These are phyloP conservation scores for Megalopta genalis DNA, from an alignment of 1,140 invertebrate species.

Conservation along the genomic window DNA sequence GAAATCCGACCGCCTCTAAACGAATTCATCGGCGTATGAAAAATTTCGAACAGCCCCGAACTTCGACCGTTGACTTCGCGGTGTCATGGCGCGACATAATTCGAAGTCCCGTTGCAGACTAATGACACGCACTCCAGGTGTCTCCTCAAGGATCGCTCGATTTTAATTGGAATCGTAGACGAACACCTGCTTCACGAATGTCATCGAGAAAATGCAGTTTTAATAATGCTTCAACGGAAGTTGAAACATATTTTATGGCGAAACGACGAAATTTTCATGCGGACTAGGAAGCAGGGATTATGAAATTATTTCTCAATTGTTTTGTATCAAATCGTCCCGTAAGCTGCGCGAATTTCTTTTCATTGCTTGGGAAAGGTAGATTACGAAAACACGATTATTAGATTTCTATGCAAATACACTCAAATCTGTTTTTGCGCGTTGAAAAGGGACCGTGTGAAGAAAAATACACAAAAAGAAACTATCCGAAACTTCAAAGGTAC, in stretches of 20 bases:
- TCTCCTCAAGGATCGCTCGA: slow-evolving; percentile 11
- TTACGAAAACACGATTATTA: too few species aligned
- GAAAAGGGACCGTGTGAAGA: too few species aligned
- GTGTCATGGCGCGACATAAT: not conserved
- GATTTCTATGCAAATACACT: too few species aligned
- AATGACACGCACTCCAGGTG: slow-evolving; percentile 6
- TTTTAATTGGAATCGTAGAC: slow-evolving; percentile 32
- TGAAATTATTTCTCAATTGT: too few species aligned
- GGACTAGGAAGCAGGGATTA: not conserved
- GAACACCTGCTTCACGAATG: not conserved
- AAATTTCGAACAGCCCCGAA: not conserved
- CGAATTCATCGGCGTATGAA: not conserved
- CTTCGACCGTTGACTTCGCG: not conserved
- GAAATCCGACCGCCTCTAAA: not conserved
- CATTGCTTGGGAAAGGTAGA: too few species aligned
- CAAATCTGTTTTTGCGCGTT: too few species aligned
- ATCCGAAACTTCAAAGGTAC: too few species aligned
- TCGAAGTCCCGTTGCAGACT: not conserved
- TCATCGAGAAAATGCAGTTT: not conserved
- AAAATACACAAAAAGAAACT: too few species aligned
- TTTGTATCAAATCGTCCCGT: too few species aligned
- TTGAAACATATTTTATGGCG: too few species aligned
- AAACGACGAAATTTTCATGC: not conserved
- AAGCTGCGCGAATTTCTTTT: too few species aligned
- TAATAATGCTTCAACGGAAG: not conserved